These are phyloP conservation scores for Chloroclysta siterata DNA, from an alignment of 2,888 invertebrate genomes.

Conservation along the genomic window DNA sequence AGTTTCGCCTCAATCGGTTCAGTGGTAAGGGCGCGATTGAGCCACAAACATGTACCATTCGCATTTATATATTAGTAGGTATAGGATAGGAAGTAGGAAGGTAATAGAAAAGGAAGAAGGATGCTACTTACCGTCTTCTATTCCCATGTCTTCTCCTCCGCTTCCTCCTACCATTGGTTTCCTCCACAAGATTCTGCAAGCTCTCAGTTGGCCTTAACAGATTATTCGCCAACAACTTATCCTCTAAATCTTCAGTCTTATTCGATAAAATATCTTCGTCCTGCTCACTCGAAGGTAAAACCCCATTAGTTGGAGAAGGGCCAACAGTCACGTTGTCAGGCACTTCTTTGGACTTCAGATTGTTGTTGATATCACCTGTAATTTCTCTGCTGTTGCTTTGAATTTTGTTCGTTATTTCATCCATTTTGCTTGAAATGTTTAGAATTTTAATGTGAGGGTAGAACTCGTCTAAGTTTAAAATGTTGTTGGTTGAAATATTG, in stretches of 20 bases:
- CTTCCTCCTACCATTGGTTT: constrained; percentile 55
- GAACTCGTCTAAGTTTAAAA: constrained; percentile 76
- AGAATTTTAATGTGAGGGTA: constrained; percentile 72
- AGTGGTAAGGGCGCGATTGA: too few species aligned
- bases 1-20: too few species aligned
- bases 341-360: constrained; percentile 73
- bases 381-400: constrained; percentile 84
- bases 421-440: constrained; percentile 72
- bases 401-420: constrained; percentile 81
- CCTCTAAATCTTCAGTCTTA: constrained; percentile 59
- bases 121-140: constrained; percentile 67
- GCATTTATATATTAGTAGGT: too few species aligned
- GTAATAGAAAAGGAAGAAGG: too few species aligned
- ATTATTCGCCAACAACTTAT: constrained; percentile 60
- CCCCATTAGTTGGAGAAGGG: constrained; percentile 79
- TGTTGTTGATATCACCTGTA: constrained; percentile 78
- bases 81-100: too few species aligned
- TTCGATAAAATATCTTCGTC: constrained; percentile 65
- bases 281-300: constrained; percentile 68
- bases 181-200: constrained; percentile 67
- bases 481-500: constrained; percentile 76
- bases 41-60: too few species aligned
- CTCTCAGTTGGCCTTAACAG: constrained; percentile 74
- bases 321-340: constrained; percentile 78
- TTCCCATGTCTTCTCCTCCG: constrained; percentile 75